A percentile compares a stretch with the other conserved stretches of the same genome.
Evolutionary conservation across 2,113 vertebrate genomes (phyloP).

Genomic region (Oophaga pumilio): DNA sequence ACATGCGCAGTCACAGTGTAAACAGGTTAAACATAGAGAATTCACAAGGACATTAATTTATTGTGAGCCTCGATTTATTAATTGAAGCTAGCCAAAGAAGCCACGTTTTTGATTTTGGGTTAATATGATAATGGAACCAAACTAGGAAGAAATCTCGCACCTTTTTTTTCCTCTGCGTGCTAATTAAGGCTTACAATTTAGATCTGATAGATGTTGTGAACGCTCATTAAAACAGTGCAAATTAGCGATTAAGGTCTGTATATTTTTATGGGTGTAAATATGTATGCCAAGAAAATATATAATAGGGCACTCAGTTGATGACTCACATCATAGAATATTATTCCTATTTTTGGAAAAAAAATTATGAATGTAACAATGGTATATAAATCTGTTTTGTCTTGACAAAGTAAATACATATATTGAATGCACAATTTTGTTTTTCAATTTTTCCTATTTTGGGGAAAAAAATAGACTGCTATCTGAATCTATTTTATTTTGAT

Average conservation of each 20-base stretch:
- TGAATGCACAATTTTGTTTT: no score
- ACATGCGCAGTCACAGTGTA: not conserved
- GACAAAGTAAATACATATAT: no score
- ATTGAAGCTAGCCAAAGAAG: not conserved
- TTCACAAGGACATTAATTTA: not conserved
- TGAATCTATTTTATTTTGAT: no score
- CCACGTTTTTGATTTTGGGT: not conserved
- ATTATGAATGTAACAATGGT: not conserved
- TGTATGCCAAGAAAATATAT: not conserved
- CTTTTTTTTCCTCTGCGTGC: not conserved
- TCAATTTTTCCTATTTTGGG: no score
- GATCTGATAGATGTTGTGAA: constrained; percentile 10
- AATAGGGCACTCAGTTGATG: not conserved
- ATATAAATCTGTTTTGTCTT: not conserved
- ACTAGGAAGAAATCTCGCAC: constrained; percentile 17
- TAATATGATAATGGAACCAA: constrained; percentile 25
- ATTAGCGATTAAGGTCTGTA: constrained; percentile 16
- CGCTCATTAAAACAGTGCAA: constrained; percentile 52
- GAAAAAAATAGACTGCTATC: no score
- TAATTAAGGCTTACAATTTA: constrained; percentile 26
- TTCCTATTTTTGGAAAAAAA: not conserved
- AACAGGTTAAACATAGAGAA: not conserved
- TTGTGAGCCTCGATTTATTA: not conserved
- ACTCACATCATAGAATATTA: not conserved
- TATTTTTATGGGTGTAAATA: constrained; percentile 35